Evolutionary conservation across 2,797 vertebrate genomes (phyloP), one percentile per base, ranked within the genome.

Genomic region (Anolis apletophallus): DNA sequence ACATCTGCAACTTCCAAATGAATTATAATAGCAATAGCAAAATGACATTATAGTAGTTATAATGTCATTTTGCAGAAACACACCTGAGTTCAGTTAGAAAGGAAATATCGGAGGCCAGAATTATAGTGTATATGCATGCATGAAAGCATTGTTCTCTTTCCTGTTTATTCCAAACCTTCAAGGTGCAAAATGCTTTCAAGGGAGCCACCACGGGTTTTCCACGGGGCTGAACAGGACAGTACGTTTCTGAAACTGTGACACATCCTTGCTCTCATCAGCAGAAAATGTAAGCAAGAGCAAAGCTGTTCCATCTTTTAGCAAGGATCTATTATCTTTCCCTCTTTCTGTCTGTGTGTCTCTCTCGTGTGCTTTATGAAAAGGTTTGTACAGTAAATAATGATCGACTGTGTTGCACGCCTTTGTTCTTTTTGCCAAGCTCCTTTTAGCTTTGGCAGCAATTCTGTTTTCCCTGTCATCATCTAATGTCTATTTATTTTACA

Each of bases 401-500:
- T 90, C 87, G 92, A 92, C 92, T 96, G 80, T 94, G 90, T 89
- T 93, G 93, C 90, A 88, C 89, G 90, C 86, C 95, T 96, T 96
- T 96, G 92, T 96, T 97, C 96, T 93, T 91, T n/a, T 89, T 95
- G 95, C 96, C 96, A 97, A 96, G 74, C 88, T 94, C 94, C 94
- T 96, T 96, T 96, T 95, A 96, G 94, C 91, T 93, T 96, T 97
- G 96, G 96, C 96, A 95, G 95, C 89, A 88, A 93, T 94, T 95
- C 94, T 96, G 87, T 96, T 97, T 96, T 95, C 93, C 93, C 91
- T 96, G 94, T 96, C 96, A 97, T 96, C 96, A 94, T 96, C 94
- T 96, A 95, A 96, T 96, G 94, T 95, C 96, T 96, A 96, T 97
- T 97, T 97, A 96, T 96, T 96, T 96, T 96, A 95, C 94, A 93